Conservation (phyloP, 2,797 vertebrate genomes). For the Gambelia wislizenii region DNA sequence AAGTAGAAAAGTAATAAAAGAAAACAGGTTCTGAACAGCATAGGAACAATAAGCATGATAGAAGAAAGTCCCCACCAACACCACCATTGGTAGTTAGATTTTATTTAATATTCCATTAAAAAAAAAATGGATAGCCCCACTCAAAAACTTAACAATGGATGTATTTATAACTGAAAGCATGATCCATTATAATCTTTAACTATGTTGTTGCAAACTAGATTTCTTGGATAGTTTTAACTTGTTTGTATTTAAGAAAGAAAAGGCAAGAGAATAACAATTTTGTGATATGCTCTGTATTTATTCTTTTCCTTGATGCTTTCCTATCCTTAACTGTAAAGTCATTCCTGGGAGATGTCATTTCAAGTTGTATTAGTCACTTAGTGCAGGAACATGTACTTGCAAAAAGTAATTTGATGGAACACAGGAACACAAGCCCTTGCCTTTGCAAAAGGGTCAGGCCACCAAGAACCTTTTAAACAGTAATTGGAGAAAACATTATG, state of each 20-base stretch:
- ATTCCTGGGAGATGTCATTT: conserved; percentile 25
- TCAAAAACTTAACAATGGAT: conserved; percentile 4
- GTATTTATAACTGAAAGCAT: neutral
- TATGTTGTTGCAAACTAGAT: neutral
- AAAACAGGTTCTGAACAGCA: neutral
- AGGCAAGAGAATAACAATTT: neutral
- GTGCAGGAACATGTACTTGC: neutral
- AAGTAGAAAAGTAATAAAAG: neutral
- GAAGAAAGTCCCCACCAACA: neutral
- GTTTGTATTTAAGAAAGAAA: conserved; percentile 16
- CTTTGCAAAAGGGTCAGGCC: conserved; percentile 42
- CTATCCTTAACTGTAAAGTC: conserved; percentile 4
- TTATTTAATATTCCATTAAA: neutral
- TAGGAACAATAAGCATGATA: neutral
- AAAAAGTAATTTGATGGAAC: conserved; percentile 30
- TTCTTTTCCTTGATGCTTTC: conserved; percentile 11
- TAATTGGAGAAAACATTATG: conserved; percentile 42
- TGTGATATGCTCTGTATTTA: neutral
- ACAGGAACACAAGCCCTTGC: neutral
- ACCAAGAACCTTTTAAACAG: neutral
- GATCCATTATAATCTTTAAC: neutral
- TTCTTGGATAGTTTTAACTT: conserved; percentile 11
- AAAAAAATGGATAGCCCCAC: neutral
- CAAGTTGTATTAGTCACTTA: conserved; percentile 19
- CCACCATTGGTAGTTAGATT: neutral